Percentiles rank a stretch among this genome's conserved stretches.
Evolutionary conservation across 2,113 vertebrate species (phyloP).

Genomic region (Tretioscincus oriximinensis): DNA sequence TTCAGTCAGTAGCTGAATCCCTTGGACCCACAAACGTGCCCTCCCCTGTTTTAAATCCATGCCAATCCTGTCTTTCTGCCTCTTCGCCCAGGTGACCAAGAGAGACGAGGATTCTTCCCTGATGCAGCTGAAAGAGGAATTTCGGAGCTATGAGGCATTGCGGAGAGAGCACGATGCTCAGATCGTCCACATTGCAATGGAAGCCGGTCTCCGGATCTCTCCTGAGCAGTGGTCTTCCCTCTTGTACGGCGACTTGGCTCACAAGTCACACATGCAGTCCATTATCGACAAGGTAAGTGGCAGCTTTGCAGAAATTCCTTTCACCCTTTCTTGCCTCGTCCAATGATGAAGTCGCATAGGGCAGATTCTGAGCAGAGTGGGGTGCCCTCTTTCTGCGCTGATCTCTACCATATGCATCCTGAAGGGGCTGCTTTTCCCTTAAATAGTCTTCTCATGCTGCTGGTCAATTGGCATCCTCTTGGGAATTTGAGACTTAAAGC

Average conservation of each 20-base stretch:
- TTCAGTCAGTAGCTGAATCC: too few relatives aligned
- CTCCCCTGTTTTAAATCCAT: too few relatives aligned
- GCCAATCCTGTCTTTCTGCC: too few relatives aligned
- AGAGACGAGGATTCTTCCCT: slow-evolving; percentile 96
- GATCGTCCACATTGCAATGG: slow-evolving; percentile 97
- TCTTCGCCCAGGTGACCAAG: slow-evolving; percentile 86
- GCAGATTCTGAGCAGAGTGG: slow-evolving; percentile 82
- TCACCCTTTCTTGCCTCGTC: slow-evolving; percentile 37
- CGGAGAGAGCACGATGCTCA: slow-evolving; percentile 94
- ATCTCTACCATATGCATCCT: slow-evolving; percentile 70
- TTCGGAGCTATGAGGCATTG: slow-evolving; percentile 92
- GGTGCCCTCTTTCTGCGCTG: slow-evolving; percentile 68
- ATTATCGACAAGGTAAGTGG: slow-evolving; percentile 93
- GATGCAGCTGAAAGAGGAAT: slow-evolving; percentile 97
- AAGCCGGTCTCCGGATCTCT: slow-evolving; percentile 94
- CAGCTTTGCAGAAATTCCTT: not conserved
- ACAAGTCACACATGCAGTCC: slow-evolving; percentile 98
- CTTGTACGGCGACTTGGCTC: slow-evolving; percentile 93
- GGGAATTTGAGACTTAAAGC: not conserved
- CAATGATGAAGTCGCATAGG: slow-evolving; percentile 80
- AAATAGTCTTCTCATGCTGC: not conserved
- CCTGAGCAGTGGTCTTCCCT: slow-evolving; percentile 98
- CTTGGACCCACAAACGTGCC: too few relatives aligned
- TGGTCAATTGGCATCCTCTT: not conserved
- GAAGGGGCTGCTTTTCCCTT: slow-evolving; percentile 64